phyloP scores from a whole-genome alignment of 92 coral and sea anemone genomes.

The Heteractis magnifica region DNA sequence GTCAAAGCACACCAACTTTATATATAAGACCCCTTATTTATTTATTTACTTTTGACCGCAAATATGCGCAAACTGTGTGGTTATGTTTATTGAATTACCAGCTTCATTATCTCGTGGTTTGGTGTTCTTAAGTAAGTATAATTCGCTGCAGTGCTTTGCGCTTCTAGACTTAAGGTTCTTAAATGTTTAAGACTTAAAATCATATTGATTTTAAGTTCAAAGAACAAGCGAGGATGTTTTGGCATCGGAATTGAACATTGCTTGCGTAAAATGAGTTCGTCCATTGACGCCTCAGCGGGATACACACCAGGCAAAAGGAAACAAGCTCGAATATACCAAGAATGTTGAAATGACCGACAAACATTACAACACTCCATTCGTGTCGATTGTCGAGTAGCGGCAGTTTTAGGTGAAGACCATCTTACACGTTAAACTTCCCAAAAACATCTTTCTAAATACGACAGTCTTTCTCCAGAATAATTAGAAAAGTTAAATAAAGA shows the following conservation, averaged over 20 bases:
- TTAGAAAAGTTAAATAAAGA: background rate
- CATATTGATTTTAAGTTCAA: background rate
- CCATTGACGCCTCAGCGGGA: constrained; percentile 26
- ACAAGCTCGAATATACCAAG: constrained; percentile 1
- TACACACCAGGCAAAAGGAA: background rate
- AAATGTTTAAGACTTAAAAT: background rate
- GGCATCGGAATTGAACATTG: constrained; percentile 5
- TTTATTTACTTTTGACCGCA: constrained; percentile 33
- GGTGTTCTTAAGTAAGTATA: background rate
- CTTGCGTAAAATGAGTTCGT: constrained; percentile 15
- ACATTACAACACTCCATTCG: constrained; percentile 8
- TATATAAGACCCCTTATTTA: constrained; percentile 15
- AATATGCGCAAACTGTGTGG: constrained; percentile 36
- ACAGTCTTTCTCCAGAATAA: no score
- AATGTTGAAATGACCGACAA: constrained; percentile 6
- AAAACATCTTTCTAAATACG: background rate
- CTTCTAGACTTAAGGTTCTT: background rate
- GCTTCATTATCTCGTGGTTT: constrained; percentile 2
- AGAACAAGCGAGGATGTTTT: background rate
- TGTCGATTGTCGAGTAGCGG: background rate
- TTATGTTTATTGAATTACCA: constrained; percentile 46
- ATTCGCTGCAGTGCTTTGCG: background rate
- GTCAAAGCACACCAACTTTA: constrained; percentile 13
- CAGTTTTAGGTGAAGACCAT: background rate
- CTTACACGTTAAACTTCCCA: background rate